Conservation (phyloP, 2,888 invertebrate species). For the Noctua fimbriata region DNA sequence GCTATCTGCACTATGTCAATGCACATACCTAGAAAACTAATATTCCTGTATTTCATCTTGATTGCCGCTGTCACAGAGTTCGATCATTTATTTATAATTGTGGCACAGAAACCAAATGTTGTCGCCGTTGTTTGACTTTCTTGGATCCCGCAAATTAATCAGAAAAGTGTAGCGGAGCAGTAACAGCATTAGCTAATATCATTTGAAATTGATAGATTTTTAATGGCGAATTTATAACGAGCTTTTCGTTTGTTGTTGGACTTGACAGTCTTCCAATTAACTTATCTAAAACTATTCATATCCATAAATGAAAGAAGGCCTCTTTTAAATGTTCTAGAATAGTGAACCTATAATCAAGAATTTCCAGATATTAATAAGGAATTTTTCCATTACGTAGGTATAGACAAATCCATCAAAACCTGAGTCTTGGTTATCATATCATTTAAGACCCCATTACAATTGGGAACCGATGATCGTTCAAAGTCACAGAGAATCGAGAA, state of each 20-base stretch:
- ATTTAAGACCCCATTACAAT: not conserved
- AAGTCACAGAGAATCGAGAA: not conserved
- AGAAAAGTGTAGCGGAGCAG: too few relatives aligned
- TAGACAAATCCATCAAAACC: not conserved
- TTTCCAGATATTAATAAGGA: not conserved
- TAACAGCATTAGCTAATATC: too few relatives aligned
- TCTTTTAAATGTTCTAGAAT: not conserved
- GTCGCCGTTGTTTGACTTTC: not conserved
- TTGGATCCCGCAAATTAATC: too few relatives aligned
- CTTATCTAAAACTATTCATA: not conserved
- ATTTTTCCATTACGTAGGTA: not conserved
- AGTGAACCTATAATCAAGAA: not conserved
- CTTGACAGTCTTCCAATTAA: not conserved
- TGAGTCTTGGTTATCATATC: not conserved
- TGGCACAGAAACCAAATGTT: not conserved
- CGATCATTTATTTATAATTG: not conserved
- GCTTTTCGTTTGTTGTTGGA: not conserved
- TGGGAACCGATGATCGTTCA: not conserved
- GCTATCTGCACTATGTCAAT: conserved; percentile 14
- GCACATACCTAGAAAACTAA: not conserved
- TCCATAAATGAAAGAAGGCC: not conserved
- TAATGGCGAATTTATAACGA: not conserved
- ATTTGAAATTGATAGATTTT: not conserved
- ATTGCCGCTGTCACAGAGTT: not conserved
- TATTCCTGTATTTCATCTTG: not conserved